Evolutionary conservation across 2,113 vertebrate genomes (phyloP).

Genomic region (Andinoacara biseriatus): DNA sequence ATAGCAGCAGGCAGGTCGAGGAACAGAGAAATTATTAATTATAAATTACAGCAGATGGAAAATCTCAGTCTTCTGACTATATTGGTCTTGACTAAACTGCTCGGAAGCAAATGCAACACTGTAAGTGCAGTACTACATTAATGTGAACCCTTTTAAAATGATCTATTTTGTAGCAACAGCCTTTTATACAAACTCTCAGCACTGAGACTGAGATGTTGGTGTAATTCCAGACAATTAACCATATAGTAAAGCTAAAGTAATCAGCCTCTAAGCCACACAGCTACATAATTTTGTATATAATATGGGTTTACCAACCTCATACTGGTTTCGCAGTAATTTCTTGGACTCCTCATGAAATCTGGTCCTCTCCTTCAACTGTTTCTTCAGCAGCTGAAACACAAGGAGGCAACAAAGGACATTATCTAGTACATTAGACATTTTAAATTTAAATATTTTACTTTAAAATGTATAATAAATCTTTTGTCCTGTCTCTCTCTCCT

Average conservation of each 20-base stretch:
- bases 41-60: neutral
- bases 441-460: neutral
- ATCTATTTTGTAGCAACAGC: no score
- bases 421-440: no score
- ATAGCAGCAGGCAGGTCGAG: neutral
- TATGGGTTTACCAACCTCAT: slow-evolving; percentile 40
- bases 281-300: neutral
- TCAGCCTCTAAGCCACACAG: neutral
- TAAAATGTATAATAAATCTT: neutral
- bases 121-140: no score
- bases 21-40: no score
- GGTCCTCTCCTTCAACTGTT: slow-evolving; percentile 25
- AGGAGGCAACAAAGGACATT: neutral
- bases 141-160: no score
- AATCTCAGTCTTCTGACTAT: neutral
- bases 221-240: no score
- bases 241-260: neutral
- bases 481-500: no score
- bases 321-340: slow-evolving; percentile 36
- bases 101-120: neutral
- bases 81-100: neutral
- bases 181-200: no score
- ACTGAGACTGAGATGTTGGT: no score
- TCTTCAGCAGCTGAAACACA: slow-evolving; percentile 39
- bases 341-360: slow-evolving; percentile 23